Evolutionary conservation across 2,888 invertebrate species (phyloP), one percentile per base, ranked within the genome.

Genomic region (Latheticus oryzae): DNA sequence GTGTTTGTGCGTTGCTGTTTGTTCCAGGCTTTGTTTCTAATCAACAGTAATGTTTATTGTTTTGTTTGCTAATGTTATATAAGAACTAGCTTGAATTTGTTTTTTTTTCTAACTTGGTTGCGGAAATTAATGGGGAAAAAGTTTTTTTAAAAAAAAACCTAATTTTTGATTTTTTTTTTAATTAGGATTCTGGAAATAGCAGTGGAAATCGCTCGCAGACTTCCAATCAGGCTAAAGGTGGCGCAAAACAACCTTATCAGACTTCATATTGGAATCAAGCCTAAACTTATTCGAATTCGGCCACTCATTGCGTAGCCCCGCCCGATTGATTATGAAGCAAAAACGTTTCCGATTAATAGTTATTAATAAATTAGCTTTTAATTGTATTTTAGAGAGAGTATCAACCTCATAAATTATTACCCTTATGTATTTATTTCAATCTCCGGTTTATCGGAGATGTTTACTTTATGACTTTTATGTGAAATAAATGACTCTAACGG

Each of bases 261-360:
- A 82, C 82, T 75, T 84, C 85, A 58, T 86, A 85, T 76, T 86
- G 86, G 86, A 82, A 85, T 73, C 83, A 84, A 73, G 84, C 85
- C 79, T 85, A 85, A 70, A 56, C 50, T 19, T 28, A 62, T 59
- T 53, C 58, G 48, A 45, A 62, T 38, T 51, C 40, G 59, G 62
- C 61, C 63, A 67, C 69, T 67, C 70, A 67, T 64, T 62, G 62
- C 67, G 66, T 69, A 66, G 65, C 67, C 66, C 63, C 60, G 52
- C 52, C 40, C 51, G 38, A 33, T 26, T 8, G n/a, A 47, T 23
- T 2, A 21, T 17, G 45, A 32, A 45, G 21, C 45, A 9, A 28
- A 28, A 28, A 1, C 17, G 37, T 37, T 50, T 26, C 37, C 16
- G 33, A 21, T 28, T 51, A n/a, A 37, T 66, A 64, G 61, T 63